Base-by-base conservation (phyloP, 2,113 vertebrate species). In the Tragelaphus strepsiceros region DNA sequence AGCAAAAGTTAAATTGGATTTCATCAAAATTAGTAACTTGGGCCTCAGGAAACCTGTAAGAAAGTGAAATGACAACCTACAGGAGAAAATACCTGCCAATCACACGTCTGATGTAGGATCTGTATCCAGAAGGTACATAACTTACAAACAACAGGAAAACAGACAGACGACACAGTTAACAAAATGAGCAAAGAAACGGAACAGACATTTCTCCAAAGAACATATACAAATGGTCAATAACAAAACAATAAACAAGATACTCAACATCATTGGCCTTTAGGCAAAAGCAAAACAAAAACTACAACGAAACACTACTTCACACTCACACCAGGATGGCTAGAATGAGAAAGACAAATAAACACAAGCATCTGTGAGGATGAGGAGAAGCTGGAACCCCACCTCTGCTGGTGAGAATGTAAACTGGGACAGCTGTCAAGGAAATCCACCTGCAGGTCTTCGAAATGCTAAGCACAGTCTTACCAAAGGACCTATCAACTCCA, bases 21-120 rank as follows among this genome's bases (percentile, higher is more conserved):
- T 81, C 59, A 61, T 78, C 91, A 67, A 64, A 93, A 96, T 64
- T 77, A 58, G 56, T 87, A 80, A 39, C 32, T 71, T 53, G 81
- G 74, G 84, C 54, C 78, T 89, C 49, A n/a, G 58, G 46, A 59
- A 51, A 92, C 26, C n/a, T 58, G 16, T 49, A 28, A 78, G 64
- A 78, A 92, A 28, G 16, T 13, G 26, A 87, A 91, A 82, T 22
- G 46, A 67, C 24, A 90, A 77, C 35, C 10, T 39, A 39, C 13
- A 82, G 51, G 85, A 77, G 49, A 92, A 85, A 92, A 51, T 58
- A 80, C 19, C 13, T 64, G 56, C 56, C 88, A 85, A 53, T 88
- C 39, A 51, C 24, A 54, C 1, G 11, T 9, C 46, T 43, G 43
- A 74, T 7, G 14, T 58, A 43, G 77, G 77, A 26, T 67, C 17